phyloP scores from a whole-genome alignment of 2,797 vertebrate species.

The Smutsia temminckii region DNA sequence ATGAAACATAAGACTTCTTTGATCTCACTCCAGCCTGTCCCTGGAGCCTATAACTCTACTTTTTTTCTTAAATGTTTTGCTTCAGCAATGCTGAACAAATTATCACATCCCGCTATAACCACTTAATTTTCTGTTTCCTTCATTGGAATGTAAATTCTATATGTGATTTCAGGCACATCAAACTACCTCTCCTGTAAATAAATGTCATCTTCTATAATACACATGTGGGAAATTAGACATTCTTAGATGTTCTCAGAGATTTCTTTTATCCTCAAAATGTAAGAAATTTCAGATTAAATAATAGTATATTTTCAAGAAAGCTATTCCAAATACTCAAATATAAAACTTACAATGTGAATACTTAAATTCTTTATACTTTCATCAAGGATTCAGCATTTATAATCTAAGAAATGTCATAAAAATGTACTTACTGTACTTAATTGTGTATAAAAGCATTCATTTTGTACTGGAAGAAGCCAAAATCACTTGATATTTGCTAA shows the following conservation, averaged over 20 bases:
- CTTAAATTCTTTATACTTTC: background rate
- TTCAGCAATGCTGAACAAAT: background rate
- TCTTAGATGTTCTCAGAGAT: background rate
- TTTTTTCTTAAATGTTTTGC: background rate
- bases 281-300: background rate
- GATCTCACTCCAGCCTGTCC: too few species aligned
- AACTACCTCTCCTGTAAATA: background rate
- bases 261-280: background rate
- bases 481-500: background rate
- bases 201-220: background rate
- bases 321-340: background rate
- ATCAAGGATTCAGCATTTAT: background rate
- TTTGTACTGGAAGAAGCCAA: background rate
- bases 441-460: background rate
- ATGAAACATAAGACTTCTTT: background rate
- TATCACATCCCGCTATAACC: background rate
- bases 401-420: background rate
- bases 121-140: background rate
- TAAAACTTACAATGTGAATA: background rate
- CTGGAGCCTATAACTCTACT: background rate
- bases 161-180: background rate
- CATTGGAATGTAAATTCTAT: background rate
- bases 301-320: background rate
- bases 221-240: background rate
- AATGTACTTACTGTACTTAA: background rate